Evolutionary conservation across 2,888 invertebrate species (phyloP).

Genomic region (Dynastes tityus): DNA sequence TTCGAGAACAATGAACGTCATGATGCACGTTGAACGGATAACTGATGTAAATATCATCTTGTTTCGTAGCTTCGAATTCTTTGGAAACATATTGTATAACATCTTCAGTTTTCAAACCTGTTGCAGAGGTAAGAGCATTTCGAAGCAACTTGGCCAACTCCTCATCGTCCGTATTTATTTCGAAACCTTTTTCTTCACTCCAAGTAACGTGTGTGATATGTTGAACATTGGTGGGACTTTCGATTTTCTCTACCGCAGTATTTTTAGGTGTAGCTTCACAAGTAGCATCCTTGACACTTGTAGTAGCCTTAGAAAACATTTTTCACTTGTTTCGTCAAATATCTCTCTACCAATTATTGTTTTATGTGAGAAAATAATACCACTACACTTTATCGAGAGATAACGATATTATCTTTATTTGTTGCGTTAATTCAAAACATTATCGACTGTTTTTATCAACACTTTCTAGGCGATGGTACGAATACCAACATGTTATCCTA

Average conservation of each 20-base stretch:
- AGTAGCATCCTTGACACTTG: not conserved
- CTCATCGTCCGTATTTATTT: slow-evolving; percentile 46
- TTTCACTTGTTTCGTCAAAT: not conserved
- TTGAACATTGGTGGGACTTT: slow-evolving; percentile 42
- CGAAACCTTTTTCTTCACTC: slow-evolving; percentile 38
- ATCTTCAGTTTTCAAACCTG: slow-evolving; percentile 25
- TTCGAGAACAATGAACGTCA: slow-evolving; percentile 30
- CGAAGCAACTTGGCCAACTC: slow-evolving; percentile 28
- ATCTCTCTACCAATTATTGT: not conserved
- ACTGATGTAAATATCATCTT: slow-evolving; percentile 35
- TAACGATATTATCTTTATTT: slow-evolving; percentile 26
- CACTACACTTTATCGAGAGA: slow-evolving; percentile 15
- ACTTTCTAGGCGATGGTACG: not conserved
- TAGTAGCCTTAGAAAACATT: not conserved
- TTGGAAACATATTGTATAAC: slow-evolving; percentile 34
- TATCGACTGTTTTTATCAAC: slow-evolving; percentile 11
- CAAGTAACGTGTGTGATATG: slow-evolving; percentile 47
- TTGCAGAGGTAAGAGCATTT: not conserved
- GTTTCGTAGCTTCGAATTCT: slow-evolving; percentile 27
- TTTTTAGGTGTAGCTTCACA: slow-evolving; percentile 6
- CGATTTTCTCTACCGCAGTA: slow-evolving; percentile 21
- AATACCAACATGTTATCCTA: not conserved
- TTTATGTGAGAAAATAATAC: not conserved
- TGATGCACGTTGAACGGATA: slow-evolving; percentile 38
- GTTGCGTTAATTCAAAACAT: not conserved